Evolutionary conservation across 2,797 vertebrate species (phyloP), one percentile per base, ranked within the genome.

Genomic region (Euthynnus affinis): DNA sequence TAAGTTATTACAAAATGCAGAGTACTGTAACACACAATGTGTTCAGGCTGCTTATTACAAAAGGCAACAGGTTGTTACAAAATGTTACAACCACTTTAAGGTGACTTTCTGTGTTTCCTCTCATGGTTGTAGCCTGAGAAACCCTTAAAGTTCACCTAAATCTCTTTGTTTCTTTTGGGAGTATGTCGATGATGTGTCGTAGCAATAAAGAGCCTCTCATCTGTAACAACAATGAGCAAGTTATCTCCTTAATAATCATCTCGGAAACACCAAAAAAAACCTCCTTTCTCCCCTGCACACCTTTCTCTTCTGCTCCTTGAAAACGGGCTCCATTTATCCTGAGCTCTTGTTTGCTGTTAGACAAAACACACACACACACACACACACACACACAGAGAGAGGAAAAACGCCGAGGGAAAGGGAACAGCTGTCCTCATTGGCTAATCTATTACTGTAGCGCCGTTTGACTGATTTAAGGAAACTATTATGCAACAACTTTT

Each of bases 301-400:
- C 40, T 68, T 51, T 18, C 23, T 80, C 37, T 22, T 13, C 46
- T 37, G n/a, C 53, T 76, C 12, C 6, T 40, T 34, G 17, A 79
- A 58, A 74, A 27, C 9, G 27, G 37, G 6, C n/a, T 32, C 60
- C 56, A 48, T 67, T 44, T 34, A 49, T 55, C 22, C 66, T 59
- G 42, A 70, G n/a, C 56, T 72, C 56, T 80, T 80, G 71, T 81
- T 88, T 87, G 62, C 81, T 63, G 6, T 84, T 25, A 82, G 68
- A 76, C 63, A n/a, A 62, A 76, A 71, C 48, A 74, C 51, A 72
- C 7, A 72, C 5, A 34, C 9, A 1, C 3, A 20, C 14, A 9
- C 3, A n/a, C n/a, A n/a, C n/a, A n/a, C n/a, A n/a, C n/a, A n/a
- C n/a, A n/a, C n/a, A n/a, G n/a, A n/a, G n/a, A 23, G 56, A 75